Base-by-base conservation (phyloP, 2,113 vertebrate species). In the Dasyurus viverrinus region DNA sequence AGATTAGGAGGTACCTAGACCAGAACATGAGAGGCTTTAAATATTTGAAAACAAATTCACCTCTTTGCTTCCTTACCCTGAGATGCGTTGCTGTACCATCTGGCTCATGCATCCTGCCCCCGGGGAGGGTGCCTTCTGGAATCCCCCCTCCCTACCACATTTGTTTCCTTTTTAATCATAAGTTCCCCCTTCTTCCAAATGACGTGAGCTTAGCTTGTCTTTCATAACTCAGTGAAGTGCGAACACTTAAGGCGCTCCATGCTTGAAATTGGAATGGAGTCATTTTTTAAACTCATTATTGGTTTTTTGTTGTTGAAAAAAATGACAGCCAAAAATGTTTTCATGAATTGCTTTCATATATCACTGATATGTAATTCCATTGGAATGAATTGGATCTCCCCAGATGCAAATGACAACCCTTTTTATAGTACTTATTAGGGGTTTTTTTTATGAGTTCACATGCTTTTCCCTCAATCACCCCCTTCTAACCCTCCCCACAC, bases 41-140 rank as follows among this genome's bases (percentile, higher is more conserved):
- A 92, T 90, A 52, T 48, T 95, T 84, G 54, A 68, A 95, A 96
- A 93, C 52, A 97, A 89, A 54, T 53, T 91, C 53, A 89, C 91
- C 27, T 93, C 89, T 92, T 30, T 52, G 14, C 47, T 90, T 84
- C 11, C 0, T n/a, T 91, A 46, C 90, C 26, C 25, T 91, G 12
- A 4, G 14, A 89, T 46, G 3, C 8, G 92, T 25, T 3, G 3
- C 48, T 27, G 60, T 0, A 2, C 25, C 1, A 36, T 54, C 52
- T 94, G 50, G 91, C 90, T 90, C 8, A 14, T 10, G 42, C 0
- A 24, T 91, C 91, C 27, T 90, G 92, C 11, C 52, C 25, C 27
- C 24, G 0, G 24, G 3, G 55, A 47, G 54, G 92, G 27, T 54
- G 27, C n/a, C 90, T 95, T 95, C 92, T 94, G 54, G 93, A 95